Conservation (phyloP, 2,888 invertebrate species). For the Laothoe populi region DNA sequence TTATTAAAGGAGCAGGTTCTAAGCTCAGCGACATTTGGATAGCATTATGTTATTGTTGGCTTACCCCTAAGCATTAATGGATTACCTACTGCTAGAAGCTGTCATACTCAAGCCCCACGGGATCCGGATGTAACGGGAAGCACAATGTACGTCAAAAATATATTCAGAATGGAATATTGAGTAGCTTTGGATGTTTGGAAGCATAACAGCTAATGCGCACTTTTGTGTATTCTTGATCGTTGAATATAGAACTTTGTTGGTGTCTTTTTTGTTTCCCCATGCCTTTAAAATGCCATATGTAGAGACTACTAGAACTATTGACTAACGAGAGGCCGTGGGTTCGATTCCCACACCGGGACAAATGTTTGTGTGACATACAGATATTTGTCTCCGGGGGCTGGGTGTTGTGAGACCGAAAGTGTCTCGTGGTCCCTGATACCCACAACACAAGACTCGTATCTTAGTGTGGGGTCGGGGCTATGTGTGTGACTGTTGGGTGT, state of each 20-base stretch:
- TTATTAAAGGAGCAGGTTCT: neutral
- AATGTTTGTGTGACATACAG: too few relatives aligned
- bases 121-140: constrained; percentile 38
- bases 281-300: neutral
- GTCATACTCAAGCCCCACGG: constrained; percentile 46
- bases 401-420: too few relatives aligned
- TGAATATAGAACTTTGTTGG: neutral
- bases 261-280: too few relatives aligned
- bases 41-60: constrained; percentile 40
- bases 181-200: constrained; percentile 35
- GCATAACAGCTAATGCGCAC: neutral
- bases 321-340: too few relatives aligned
- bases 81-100: constrained; percentile 50
- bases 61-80: constrained; percentile 49
- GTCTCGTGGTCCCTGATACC: too few relatives aligned
- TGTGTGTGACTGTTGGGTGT: too few relatives aligned
- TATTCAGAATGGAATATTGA: constrained; percentile 51
- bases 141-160: constrained; percentile 58
- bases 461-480: too few relatives aligned
- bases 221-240: neutral
- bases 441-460: too few relatives aligned
- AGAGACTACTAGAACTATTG: too few relatives aligned
- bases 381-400: too few relatives aligned
- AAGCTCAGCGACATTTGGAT: constrained; percentile 24
- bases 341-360: too few relatives aligned